Conservation (phyloP, 2,113 vertebrate genomes). For the Bettongia penicillata region DNA sequence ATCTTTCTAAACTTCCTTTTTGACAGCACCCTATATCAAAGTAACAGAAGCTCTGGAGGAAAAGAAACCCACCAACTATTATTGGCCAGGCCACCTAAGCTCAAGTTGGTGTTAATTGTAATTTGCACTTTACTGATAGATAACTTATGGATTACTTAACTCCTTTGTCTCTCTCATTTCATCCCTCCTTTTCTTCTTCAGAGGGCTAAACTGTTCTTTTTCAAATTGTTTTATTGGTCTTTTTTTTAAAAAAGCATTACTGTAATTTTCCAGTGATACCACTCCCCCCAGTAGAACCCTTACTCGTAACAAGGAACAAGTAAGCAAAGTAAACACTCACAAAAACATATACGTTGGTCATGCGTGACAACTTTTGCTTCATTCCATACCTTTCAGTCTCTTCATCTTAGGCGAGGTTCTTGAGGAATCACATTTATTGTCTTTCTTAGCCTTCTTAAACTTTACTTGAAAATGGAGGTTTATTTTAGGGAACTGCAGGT, state of each 20-base stretch:
- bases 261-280: not conserved
- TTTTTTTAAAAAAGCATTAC: not conserved
- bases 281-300: not conserved
- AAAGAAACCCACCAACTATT: not conserved
- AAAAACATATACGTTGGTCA: not conserved
- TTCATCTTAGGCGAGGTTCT: not conserved
- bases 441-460: not conserved
- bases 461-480: not conserved
- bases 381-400: not conserved
- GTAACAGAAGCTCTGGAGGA: not conserved
- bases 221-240: not conserved
- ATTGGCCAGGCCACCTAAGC: not conserved
- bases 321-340: not conserved
- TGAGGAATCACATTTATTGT: not conserved
- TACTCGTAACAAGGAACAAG: not conserved
- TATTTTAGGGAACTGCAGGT: not conserved
- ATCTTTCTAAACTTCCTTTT: not conserved
- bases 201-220: not conserved
- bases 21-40: not conserved
- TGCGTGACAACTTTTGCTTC: not conserved
- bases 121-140: not conserved
- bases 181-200: not conserved
- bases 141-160: not conserved
- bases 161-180: not conserved
- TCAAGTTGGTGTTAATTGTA: not conserved